phyloP scores from a whole-genome alignment of 92 coral and sea anemone genomes.

The Zoanthus gigantus region DNA sequence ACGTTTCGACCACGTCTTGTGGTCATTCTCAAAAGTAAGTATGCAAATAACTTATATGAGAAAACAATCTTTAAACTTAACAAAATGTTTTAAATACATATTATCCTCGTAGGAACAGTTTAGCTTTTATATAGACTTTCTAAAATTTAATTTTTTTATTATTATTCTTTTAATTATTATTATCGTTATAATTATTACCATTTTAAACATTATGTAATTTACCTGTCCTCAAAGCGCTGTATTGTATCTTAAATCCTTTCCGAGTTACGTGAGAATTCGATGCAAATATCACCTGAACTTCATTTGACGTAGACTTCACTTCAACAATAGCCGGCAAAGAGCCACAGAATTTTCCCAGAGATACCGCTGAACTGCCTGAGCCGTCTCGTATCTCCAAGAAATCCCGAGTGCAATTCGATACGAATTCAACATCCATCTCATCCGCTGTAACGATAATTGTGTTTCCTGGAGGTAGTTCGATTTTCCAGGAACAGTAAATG shows the following conservation, averaged over 20 bases:
- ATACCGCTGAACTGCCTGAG: conserved; percentile 52
- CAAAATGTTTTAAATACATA: too few species aligned
- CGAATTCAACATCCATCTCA: conserved; percentile 58
- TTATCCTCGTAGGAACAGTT: too few species aligned
- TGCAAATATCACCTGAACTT: conserved; percentile 58
- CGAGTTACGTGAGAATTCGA: conserved; percentile 45
- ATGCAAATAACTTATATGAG: too few species aligned
- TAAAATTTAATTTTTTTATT: too few species aligned
- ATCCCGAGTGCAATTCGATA: conserved; percentile 63
- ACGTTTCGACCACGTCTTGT: too few species aligned
- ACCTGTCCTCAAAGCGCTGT: conserved; percentile 61
- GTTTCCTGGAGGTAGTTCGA: conserved; percentile 63
- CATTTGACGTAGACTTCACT: conserved; percentile 63
- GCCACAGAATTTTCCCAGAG: conserved; percentile 71
- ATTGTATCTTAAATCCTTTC: conserved; percentile 60
- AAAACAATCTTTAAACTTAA: too few species aligned
- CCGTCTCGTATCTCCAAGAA: conserved; percentile 66
- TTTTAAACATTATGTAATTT: background rate
- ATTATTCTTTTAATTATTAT: too few species aligned
- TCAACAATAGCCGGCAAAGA: conserved; percentile 33
- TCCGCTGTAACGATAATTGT: conserved; percentile 44
- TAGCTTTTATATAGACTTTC: too few species aligned
- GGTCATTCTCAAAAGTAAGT: too few species aligned
- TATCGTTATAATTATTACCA: too few species aligned
- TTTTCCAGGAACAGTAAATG: conserved; percentile 65